Base-by-base conservation (phyloP, 2,113 vertebrate species). In the Oryzias melastigma region DNA sequence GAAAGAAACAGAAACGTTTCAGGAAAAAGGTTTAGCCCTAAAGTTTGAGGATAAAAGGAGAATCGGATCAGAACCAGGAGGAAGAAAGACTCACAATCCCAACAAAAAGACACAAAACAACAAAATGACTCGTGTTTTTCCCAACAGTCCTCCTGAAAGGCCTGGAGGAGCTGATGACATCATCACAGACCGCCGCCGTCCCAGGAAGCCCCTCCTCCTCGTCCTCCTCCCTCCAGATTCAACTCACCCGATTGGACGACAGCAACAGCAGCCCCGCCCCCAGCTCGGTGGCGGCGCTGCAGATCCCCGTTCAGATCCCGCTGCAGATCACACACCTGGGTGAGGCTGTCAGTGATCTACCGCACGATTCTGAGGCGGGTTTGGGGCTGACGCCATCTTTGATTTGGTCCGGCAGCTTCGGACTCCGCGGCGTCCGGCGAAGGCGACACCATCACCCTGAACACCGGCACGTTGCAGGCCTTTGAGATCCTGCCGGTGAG, bases 281-380 rank as follows among this genome's bases (percentile, higher is more conserved):
- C 0, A 93, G 86, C 80, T 93, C 96, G 0, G 25, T 97, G 83
- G 87, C 96, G 8, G 93, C 96, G 18, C 79, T 98, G 80, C 96
- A 98, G 91, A 92, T 93, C 13, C 91, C 91, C 0, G 77, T 93
- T 0, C 92, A 93, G 87, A 98, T 99, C 83, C 97, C 97, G 0
- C 93, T 99, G 83, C 97, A 99, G 91, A 96, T 99, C 85, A 96
- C 97, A 0, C 97, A 98, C 18, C 92, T 98, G 70, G 93, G 97
- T 99, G 91, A 95, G 95, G 2, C 22, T 40, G 5, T 0, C 24
- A 15, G 2, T 3, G 4, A 7, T n/a, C 4, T 3, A 8, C 24
- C 15, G 35, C 14, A 49, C 47, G 16, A 15, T 51, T 16, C 15
- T 7, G 5, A 15, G 14, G 16, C 49, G 25, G 14, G 5, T 14